Conservation (phyloP, 2,797 vertebrate genomes). For the Aythya fuligula region DNA sequence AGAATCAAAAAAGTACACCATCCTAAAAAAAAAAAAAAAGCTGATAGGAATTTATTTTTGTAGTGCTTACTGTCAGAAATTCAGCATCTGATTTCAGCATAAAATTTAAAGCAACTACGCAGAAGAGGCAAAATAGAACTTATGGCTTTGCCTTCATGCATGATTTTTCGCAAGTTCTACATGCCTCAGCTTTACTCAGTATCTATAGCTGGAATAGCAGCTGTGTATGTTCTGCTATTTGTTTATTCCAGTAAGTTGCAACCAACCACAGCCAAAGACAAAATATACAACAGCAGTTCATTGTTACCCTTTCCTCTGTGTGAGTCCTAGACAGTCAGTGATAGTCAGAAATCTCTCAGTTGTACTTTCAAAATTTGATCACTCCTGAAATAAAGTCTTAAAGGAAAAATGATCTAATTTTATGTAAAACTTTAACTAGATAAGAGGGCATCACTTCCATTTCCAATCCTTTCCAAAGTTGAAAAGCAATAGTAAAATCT, state of each 20-base stretch:
- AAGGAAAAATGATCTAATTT: background rate
- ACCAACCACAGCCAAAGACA: background rate
- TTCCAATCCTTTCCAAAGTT: constrained; percentile 11
- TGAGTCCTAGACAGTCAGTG: background rate
- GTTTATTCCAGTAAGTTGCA: background rate
- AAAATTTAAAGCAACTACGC: constrained; percentile 16
- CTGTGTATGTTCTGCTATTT: background rate
- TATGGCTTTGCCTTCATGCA: background rate
- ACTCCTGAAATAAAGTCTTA: background rate
- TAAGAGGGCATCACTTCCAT: background rate
- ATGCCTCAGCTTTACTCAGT: background rate
- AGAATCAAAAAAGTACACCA: background rate
- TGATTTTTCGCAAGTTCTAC: background rate
- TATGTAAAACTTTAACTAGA: background rate
- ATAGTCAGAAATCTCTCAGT: background rate
- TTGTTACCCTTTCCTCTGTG: background rate
- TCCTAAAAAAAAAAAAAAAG: background rate
- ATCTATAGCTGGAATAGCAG: background rate
- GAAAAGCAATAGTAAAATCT: background rate
- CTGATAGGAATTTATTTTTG: background rate
- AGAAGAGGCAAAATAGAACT: background rate
- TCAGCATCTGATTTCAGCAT: background rate
- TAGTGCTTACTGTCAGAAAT: background rate
- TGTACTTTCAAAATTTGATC: background rate
- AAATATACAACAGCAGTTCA: background rate